Base-by-base conservation (phyloP, 2,113 vertebrate genomes). In the Laticauda colubrina region DNA sequence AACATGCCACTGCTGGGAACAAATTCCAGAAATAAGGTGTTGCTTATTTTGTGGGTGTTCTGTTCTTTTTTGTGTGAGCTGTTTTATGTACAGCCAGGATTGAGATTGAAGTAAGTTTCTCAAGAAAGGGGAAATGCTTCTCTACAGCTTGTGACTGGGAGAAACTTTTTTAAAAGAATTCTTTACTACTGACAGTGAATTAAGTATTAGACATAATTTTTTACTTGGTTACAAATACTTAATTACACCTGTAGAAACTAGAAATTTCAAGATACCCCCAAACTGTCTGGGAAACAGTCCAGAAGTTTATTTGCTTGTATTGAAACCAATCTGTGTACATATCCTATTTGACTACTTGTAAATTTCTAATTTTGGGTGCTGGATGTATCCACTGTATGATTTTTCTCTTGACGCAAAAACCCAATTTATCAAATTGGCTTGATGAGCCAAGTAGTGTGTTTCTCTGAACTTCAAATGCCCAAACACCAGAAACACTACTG, bases 111-210 rank as follows among this genome's bases (percentile, higher is more conserved):
- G 94, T 5, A 92, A 56, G 92, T 89, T 95, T 94, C 90, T 59
- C 88, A 92, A 53, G 81, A 94, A 95, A 93, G 96, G 94, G 26
- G 55, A 54, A 95, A 89, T 91, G 93, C 96, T 96, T 88, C 94
- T 57, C 93, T 95, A 86, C 94, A 95, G 51, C 93, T 88, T 21
- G 91, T 95, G 94, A 94, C 90, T 97, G 92, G 59, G 59, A 90
- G 91, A 87, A 48, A 0, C 0, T 53, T 54, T n/a, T 1, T 81
- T 95, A 91, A 96, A 59, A 96, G 94, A 96, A 97, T 96, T 97
- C 95, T 95, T 97, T 96, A 96, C 97, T 97, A 97, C 96, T 97
- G 97, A 97, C 95, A 89, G 94, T 97, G 96, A 4, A 0, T 91
- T 91, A 93, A 86, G 55, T 96, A 92, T 95, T 85, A 96, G 89